phyloP scores from a whole-genome alignment of 2,888 invertebrate species.

The Apotomis capreana region DNA sequence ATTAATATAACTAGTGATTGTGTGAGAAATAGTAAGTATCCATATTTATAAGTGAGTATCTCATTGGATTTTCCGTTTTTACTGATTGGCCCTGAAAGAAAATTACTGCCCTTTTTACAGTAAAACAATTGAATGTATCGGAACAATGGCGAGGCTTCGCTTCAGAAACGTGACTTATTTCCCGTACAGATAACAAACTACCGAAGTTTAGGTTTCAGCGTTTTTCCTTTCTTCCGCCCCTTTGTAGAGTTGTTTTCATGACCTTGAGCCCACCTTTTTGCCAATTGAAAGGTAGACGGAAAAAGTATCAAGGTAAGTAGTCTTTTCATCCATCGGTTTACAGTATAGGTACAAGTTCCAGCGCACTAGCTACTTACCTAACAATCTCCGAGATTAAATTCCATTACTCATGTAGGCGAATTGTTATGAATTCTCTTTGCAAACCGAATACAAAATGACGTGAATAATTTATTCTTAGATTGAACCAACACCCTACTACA shows the following conservation, averaged over 20 bases:
- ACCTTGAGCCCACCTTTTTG: constrained; percentile 36
- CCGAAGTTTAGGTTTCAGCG: constrained; percentile 32
- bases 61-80: neutral
- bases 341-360: neutral
- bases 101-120: neutral
- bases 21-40: no score
- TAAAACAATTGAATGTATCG: neutral
- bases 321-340: neutral
- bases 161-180: constrained; percentile 27
- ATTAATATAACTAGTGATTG: no score
- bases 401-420: constrained; percentile 5
- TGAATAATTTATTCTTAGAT: neutral
- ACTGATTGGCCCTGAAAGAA: neutral
- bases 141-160: constrained; percentile 14
- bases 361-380: neutral
- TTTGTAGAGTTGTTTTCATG: constrained; percentile 30
- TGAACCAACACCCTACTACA: neutral
- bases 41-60: no score
- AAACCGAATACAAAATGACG: constrained; percentile 4
- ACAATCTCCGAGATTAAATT: constrained; percentile 17
- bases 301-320: constrained; percentile 14
- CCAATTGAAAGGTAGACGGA: constrained; percentile 35
- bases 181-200: constrained; percentile 29
- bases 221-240: constrained; percentile 25
- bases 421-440: constrained; percentile 17